These are phyloP conservation scores for Strigops habroptila DNA, from an alignment of 2,113 vertebrate species.

Conservation along the genomic window DNA sequence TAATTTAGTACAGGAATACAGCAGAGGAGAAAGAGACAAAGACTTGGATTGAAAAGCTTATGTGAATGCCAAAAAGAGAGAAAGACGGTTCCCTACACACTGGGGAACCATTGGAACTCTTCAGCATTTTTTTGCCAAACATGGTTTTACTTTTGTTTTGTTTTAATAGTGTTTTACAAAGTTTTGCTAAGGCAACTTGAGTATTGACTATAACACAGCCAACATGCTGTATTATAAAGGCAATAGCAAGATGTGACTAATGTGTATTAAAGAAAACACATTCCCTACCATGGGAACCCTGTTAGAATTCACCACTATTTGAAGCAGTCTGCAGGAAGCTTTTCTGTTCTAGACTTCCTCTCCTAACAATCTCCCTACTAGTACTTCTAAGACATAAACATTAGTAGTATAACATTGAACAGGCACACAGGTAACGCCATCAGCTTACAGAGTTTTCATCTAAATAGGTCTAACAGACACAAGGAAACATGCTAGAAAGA, in stretches of 20 bases:
- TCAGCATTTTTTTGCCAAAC: slow-evolving; percentile 19
- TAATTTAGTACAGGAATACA: background rate
- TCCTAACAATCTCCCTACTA: background rate
- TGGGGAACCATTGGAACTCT: background rate
- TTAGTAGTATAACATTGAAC: background rate
- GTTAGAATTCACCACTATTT: background rate
- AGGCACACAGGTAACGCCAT: background rate
- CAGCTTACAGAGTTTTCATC: background rate
- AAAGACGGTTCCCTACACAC: background rate
- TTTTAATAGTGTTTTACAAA: background rate
- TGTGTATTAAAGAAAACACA: slow-evolving; percentile 2
- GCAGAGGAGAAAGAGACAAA: slow-evolving; percentile 6
- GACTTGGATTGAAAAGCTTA: background rate
- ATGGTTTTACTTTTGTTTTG: background rate
- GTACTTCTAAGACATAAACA: background rate
- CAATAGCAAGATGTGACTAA: slow-evolving; percentile 1
- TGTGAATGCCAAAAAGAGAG: background rate
- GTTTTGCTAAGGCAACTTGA: slow-evolving; percentile 29
- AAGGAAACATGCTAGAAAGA: background rate
- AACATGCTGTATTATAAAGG: background rate
- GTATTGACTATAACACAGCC: background rate
- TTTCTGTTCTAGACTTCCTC: background rate
- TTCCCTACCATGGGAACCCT: slow-evolving; percentile 24
- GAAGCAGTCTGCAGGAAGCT: background rate
- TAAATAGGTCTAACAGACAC: background rate